Evolutionary conservation across 1,140 invertebrate genomes (phyloP), one percentile per base, ranked within the genome.

Genomic region (Drosophila pectinifera): DNA sequence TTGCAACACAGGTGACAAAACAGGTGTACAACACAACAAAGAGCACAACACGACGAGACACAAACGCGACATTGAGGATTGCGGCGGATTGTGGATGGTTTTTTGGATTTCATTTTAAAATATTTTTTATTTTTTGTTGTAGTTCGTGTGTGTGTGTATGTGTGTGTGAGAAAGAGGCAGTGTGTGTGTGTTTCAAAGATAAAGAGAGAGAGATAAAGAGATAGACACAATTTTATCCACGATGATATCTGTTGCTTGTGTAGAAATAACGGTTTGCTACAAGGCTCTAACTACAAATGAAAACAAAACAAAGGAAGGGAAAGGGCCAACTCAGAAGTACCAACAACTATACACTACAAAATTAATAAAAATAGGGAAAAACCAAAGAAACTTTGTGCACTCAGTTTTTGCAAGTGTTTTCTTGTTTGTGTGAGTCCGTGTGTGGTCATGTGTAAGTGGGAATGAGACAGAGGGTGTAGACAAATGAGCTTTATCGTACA

Each of bases 201-300:
- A 69, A 48, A 74, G 56, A 81, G 49, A 84, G 48, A 72, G 28
- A 82, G 38, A 82, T 28, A 73, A 42, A 64, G 34, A 78, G 53
- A 75, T 20, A 84, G 59, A 81, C 58, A 85, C 56, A 72, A 48
- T 76, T 84, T 67, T 72, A 84, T 80, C 83, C 58, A 48, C 77
- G 53, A 36, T 51, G 28, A 34, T 18, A 51, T 14, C 28, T 20
- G 48, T 51, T 51, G 28, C 48, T 20, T 51, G 48, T 51, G 48
- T 51, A 51, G 48, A 64, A 70, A 46, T 77, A 80, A 75, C 31
- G 45, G n/a, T 73, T 57, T 73, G 42, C 51, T 74, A 43, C 39
- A 45, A 22, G 54, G 45, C 56, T 62, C 62, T 20, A 54, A 24
- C 69, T 85, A 80, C 80, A 64, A 62, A 69, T 48, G n/a, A 54